phyloP scores from a whole-genome alignment of 2,797 vertebrate species.

The Macrochelys suwanniensis region DNA sequence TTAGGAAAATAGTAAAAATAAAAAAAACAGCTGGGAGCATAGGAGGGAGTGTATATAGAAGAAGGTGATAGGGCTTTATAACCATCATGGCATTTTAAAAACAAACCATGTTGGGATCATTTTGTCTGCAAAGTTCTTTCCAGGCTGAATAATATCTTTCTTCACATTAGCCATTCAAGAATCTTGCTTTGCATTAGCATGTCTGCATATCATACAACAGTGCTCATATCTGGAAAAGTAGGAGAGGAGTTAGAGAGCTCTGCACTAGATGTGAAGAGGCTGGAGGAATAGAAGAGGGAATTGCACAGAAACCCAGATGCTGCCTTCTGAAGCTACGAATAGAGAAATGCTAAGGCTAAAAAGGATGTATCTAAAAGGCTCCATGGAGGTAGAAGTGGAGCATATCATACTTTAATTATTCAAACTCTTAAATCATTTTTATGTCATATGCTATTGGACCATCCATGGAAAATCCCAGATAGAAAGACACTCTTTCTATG shows the following conservation, averaged over 20 bases:
- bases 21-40: neutral
- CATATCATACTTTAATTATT: neutral
- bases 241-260: neutral
- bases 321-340: neutral
- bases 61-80: neutral
- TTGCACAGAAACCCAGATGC: neutral
- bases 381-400: neutral
- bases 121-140: neutral
- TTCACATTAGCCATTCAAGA: neutral
- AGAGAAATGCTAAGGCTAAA: neutral
- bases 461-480: slow-evolving; percentile 84
- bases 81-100: neutral
- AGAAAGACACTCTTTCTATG: slow-evolving; percentile 85
- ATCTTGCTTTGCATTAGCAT: neutral
- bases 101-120: neutral
- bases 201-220: neutral
- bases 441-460: slow-evolving; percentile 84
- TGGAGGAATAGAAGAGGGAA: neutral
- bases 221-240: neutral
- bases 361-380: neutral
- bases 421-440: slow-evolving; percentile 56
- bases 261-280: neutral
- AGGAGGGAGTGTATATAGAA: neutral
- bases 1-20: neutral
- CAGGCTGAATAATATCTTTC: neutral